Conservation (phyloP, 2,888 invertebrate genomes). For the Antitype chi region DNA sequence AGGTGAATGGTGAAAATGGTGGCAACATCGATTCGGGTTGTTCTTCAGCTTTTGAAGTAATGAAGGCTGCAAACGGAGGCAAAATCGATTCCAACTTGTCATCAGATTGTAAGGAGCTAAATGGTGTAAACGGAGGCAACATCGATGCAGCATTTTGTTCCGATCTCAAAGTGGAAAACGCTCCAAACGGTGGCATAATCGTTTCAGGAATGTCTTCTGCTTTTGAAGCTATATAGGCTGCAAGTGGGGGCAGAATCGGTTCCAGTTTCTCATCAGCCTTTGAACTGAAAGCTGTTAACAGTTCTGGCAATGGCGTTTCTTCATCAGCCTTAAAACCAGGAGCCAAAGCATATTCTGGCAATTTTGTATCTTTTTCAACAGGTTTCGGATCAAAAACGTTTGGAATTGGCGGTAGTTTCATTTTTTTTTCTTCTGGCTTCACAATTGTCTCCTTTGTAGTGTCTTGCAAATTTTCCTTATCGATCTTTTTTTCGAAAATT, state of each 20-base stretch:
- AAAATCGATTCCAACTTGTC: background rate
- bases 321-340: slow-evolving; percentile 20
- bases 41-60: background rate
- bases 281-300: slow-evolving; percentile 34
- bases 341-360: slow-evolving; percentile 17
- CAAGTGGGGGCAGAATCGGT: slow-evolving; percentile 33
- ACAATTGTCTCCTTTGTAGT: background rate
- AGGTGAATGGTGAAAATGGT: slow-evolving; percentile 9
- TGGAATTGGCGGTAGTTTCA: slow-evolving; percentile 38
- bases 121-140: slow-evolving; percentile 11
- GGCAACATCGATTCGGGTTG: background rate
- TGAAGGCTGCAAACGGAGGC: slow-evolving; percentile 22
- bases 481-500: slow-evolving; percentile 17
- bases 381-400: slow-evolving; percentile 41
- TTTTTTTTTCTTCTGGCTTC: slow-evolving; percentile 15
- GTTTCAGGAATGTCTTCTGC: slow-evolving; percentile 2
- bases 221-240: slow-evolving; percentile 16
- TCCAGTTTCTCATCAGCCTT: slow-evolving; percentile 37
- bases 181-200: slow-evolving; percentile 6
- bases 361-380: slow-evolving; percentile 27
- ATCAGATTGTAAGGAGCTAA: slow-evolving; percentile 11
- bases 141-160: background rate
- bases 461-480: slow-evolving; percentile 3
- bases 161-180: background rate
- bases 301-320: slow-evolving; percentile 36